Conservation (phyloP, 2,113 vertebrate genomes). For the Clarias gariepinus region DNA sequence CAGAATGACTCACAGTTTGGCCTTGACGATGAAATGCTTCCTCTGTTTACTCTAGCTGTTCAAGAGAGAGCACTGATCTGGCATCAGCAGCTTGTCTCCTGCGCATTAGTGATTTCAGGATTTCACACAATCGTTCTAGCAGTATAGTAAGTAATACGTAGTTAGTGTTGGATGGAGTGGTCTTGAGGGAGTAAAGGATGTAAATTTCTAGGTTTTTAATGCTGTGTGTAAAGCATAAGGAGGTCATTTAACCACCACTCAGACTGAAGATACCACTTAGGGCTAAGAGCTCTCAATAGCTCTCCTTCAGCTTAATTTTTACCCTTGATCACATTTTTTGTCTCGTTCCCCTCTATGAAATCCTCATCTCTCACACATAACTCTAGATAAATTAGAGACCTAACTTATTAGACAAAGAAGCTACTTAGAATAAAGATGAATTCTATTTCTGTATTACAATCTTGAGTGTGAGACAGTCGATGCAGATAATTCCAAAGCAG, state of each 20-base stretch:
- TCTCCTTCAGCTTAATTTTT: not conserved
- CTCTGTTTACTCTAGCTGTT: slow-evolving; percentile 5
- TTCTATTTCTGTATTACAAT: not conserved
- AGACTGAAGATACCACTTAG: slow-evolving; percentile 12
- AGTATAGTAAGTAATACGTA: not conserved
- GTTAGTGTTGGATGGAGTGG: not conserved
- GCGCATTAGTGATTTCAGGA: slow-evolving; percentile 1
- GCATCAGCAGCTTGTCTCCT: slow-evolving; percentile 38
- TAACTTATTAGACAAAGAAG: not conserved
- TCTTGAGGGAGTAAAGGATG: not conserved
- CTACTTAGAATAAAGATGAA: not conserved
- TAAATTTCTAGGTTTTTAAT: not conserved
- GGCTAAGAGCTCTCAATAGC: not conserved
- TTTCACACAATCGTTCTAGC: not conserved
- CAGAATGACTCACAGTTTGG: slow-evolving; percentile 4
- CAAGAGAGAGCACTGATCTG: slow-evolving; percentile 37
- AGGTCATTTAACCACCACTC: not conserved
- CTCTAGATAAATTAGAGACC: not conserved
- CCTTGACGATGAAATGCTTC: slow-evolving; percentile 15
- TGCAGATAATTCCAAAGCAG: slow-evolving; percentile 32
- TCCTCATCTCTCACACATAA: not conserved
- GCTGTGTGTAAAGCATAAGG: slow-evolving; percentile 2
- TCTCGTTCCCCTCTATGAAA: not conserved
- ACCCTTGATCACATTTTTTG: not conserved
- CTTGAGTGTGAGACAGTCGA: not conserved